A percentile compares a stretch with the other conserved stretches of the same genome.
These are phyloP conservation scores for Tenrec ecaudatus DNA, from an alignment of 2,113 vertebrate genomes.

Conservation along the genomic window DNA sequence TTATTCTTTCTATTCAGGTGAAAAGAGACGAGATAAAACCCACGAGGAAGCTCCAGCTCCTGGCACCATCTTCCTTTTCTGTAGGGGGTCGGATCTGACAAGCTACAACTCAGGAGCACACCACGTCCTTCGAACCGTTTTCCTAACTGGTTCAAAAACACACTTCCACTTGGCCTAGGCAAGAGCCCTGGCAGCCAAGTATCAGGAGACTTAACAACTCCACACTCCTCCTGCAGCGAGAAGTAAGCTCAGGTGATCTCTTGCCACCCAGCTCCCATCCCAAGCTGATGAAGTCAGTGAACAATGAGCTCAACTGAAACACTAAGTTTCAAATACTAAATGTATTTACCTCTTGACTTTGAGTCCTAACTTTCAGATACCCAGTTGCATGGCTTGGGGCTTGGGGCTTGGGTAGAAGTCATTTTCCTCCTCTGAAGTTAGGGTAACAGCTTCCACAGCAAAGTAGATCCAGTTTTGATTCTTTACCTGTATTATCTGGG, in stretches of 20 bases:
- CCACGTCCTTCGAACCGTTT: background rate
- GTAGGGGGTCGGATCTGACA: background rate
- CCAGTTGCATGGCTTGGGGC: accelerated
- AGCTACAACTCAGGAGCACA: background rate
- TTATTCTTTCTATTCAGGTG: background rate
- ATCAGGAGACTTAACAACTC: conserved; percentile 18
- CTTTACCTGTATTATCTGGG: background rate
- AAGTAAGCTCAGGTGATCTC: background rate
- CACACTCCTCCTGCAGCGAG: background rate
- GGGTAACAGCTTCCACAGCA: background rate
- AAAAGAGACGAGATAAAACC: conserved; percentile 13
- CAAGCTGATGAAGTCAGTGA: conserved; percentile 19
- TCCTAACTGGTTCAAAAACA: conserved; percentile 46
- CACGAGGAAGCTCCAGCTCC: background rate
- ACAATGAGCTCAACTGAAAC: background rate
- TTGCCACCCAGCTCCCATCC: background rate
- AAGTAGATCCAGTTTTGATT: background rate
- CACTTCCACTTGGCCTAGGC: conserved; percentile 1
- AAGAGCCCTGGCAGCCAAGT: background rate
- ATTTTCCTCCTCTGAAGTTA: background rate
- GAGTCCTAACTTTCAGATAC: background rate
- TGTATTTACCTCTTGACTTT: background rate
- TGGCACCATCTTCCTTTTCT: background rate
- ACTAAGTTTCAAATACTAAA: too few species aligned
- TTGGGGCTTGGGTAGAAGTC: background rate